These are phyloP conservation scores for Megaptera novaeangliae DNA, from an alignment of 2,113 vertebrate species.

Conservation along the genomic window DNA sequence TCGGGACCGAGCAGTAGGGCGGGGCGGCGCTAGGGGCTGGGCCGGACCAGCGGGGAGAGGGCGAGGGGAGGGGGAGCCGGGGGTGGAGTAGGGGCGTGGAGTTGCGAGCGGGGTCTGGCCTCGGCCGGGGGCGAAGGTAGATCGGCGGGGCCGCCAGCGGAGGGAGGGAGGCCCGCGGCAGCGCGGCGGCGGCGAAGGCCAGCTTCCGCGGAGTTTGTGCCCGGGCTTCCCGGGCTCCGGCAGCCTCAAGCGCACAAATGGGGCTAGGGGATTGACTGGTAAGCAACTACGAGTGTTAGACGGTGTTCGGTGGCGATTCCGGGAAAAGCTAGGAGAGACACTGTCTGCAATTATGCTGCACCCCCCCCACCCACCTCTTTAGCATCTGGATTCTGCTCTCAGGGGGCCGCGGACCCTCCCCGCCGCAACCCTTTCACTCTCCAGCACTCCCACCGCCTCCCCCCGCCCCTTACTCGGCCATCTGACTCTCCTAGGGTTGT, in stretches of 20 bases:
- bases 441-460: background rate
- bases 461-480: background rate
- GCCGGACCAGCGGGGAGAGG: constrained; percentile 59
- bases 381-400: constrained; percentile 64
- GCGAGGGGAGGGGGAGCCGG: constrained; percentile 60
- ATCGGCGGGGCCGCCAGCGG: constrained; percentile 67
- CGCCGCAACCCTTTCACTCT: constrained; percentile 36
- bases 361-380: constrained; percentile 48
- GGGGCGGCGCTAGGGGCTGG: constrained; percentile 70
- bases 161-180: constrained; percentile 69
- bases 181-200: constrained; percentile 67
- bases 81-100: constrained; percentile 76
- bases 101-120: constrained; percentile 72
- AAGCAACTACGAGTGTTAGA: constrained; percentile 70
- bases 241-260: constrained; percentile 63
- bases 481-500: constrained; percentile 13
- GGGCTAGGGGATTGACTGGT: constrained; percentile 67
- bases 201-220: constrained; percentile 77
- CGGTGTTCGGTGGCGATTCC: constrained; percentile 53
- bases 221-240: constrained; percentile 53
- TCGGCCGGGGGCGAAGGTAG: constrained; percentile 74
- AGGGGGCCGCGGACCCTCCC: constrained; percentile 18
- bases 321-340: constrained; percentile 56
- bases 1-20: constrained; percentile 69
- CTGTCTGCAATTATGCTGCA: constrained; percentile 42